phyloP scores from a whole-genome alignment of 2,888 invertebrate species.

The Hedya salicella region DNA sequence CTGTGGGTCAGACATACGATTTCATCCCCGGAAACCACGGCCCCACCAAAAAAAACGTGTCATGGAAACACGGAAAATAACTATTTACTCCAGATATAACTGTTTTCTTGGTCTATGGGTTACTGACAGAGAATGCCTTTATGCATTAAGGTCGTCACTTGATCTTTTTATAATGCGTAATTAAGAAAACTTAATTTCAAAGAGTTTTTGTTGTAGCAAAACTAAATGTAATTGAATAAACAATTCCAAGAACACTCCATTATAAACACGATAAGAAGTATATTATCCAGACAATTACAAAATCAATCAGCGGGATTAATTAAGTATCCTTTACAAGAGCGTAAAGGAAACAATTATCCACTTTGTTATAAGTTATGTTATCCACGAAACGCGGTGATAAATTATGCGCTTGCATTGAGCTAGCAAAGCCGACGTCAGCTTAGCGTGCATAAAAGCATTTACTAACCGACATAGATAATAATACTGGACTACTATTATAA shows the following conservation, averaged over 20 bases:
- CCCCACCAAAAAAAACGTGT: too few species aligned
- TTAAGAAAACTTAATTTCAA: too few species aligned
- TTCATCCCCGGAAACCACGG: too few species aligned
- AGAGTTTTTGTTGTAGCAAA: too few species aligned
- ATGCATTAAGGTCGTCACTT: too few species aligned
- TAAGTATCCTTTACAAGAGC: conserved; percentile 4
- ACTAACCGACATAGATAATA: conserved; percentile 57
- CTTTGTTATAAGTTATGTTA: conserved; percentile 13
- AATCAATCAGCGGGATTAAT: background rate
- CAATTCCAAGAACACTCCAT: background rate
- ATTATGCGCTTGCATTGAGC: conserved; percentile 27
- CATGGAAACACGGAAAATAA: too few species aligned
- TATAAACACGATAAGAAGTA: background rate
- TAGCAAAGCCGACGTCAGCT: conserved; percentile 6
- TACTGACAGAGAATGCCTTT: too few species aligned
- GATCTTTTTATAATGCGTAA: too few species aligned
- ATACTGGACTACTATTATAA: conserved; percentile 47
- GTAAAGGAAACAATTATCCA: conserved; percentile 26
- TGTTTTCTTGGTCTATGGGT: too few species aligned
- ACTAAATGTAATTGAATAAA: too few species aligned
- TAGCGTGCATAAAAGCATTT: conserved; percentile 41
- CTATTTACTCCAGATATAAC: too few species aligned
- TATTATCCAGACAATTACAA: background rate
- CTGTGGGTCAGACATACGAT: too few species aligned
- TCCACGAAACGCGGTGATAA: conserved; percentile 24